These are phyloP conservation scores for Gnathochromis pfefferi DNA, from an alignment of 2,113 vertebrate species.

Conservation along the genomic window DNA sequence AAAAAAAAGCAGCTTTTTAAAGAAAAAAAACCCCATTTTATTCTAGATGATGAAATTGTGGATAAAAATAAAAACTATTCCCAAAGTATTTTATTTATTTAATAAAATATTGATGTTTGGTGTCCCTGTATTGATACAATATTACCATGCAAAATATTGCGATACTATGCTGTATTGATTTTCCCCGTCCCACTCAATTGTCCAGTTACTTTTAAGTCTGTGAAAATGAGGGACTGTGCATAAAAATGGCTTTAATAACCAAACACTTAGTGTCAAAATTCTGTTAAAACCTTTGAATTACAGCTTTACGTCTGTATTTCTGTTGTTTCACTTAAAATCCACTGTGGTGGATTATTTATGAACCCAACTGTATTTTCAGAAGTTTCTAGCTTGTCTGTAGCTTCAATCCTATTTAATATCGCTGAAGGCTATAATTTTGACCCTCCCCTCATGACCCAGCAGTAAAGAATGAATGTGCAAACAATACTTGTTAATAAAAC, in stretches of 20 bases:
- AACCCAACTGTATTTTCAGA: not conserved
- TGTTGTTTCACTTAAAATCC: not conserved
- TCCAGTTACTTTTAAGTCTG: not conserved
- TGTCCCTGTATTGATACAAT: not conserved
- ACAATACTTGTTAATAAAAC: not conserved
- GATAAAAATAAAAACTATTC: not conserved
- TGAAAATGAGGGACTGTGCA: not conserved
- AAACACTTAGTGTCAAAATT: not conserved
- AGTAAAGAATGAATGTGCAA: not conserved
- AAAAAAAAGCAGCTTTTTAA: not conserved
- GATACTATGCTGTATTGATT: not conserved
- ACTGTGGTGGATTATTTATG: not conserved
- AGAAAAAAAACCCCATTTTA: fast-evolving
- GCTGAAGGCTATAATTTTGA: not conserved
- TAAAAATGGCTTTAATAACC: not conserved
- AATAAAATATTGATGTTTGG: not conserved
- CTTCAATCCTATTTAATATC: not conserved
- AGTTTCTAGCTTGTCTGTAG: not conserved
- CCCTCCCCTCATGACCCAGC: not conserved
- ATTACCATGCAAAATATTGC: not conserved
- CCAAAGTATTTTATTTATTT: not conserved
- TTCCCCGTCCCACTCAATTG: fast-evolving
- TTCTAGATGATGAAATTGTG: not conserved
- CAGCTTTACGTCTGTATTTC: fast-evolving
- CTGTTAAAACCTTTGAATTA: not conserved